These are phyloP conservation scores for Propithecus coquereli DNA, from an alignment of 2,113 vertebrate genomes.

Conservation along the genomic window DNA sequence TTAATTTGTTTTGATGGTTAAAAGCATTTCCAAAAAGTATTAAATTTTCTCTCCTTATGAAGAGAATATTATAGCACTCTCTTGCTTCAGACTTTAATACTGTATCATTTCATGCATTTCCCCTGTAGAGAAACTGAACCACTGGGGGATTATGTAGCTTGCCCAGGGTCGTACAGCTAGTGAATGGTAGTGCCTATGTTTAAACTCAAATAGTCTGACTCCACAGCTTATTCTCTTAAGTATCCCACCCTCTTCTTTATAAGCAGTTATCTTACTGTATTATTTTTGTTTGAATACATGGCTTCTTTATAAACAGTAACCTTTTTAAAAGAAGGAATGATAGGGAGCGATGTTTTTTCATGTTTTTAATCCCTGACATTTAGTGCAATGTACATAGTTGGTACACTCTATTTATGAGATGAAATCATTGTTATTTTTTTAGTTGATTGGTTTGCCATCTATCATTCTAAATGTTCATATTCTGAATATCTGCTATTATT, in stretches of 20 bases:
- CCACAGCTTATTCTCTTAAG: not conserved
- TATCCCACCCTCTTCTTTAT: not conserved
- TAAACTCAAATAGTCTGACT: not conserved
- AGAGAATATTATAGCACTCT: not conserved
- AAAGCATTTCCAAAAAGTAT: not conserved
- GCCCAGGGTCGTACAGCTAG: not conserved
- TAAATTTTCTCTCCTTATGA: not conserved
- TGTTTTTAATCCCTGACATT: not conserved
- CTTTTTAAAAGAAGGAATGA: not conserved
- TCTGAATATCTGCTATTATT: not conserved
- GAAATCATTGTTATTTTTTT: not conserved
- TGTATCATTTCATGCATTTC: not conserved
- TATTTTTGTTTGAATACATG: not conserved
- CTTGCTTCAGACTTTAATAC: not conserved
- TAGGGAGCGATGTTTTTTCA: not conserved
- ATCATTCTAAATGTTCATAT: not conserved
- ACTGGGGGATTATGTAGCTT: not conserved
- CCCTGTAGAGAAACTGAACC: not conserved
- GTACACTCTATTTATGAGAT: not conserved
- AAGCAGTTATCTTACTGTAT: not conserved
- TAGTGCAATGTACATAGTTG: not conserved
- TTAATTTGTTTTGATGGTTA: not conserved
- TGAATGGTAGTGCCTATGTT: not conserved
- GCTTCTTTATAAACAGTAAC: not conserved
- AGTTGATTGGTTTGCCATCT: not conserved